phyloP scores from a whole-genome alignment of 2,113 vertebrate species.

The Etia nguti region DNA sequence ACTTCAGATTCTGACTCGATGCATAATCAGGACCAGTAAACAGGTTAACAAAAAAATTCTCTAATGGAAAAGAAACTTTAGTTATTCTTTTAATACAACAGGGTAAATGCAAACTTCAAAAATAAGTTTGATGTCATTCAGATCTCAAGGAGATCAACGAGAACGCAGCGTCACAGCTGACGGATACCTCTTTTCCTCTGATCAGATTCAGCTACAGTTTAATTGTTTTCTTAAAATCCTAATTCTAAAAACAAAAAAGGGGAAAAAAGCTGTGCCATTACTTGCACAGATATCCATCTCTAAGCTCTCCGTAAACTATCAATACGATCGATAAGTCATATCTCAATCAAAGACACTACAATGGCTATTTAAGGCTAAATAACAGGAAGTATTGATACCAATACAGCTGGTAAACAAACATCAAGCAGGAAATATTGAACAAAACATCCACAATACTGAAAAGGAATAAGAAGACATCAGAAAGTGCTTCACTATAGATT shows the following conservation, averaged over 20 bases:
- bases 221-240: not conserved
- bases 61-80: slow-evolving; percentile 22
- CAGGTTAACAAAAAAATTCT: slow-evolving; percentile 24
- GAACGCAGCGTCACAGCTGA: slow-evolving; percentile 64
- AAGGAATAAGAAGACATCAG: slow-evolving; percentile 47
- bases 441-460: slow-evolving; percentile 63
- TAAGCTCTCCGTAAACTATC: slow-evolving; percentile 63
- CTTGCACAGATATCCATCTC: slow-evolving; percentile 56
- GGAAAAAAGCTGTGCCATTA: slow-evolving; percentile 9
- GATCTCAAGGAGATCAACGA: slow-evolving; percentile 72
- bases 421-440: slow-evolving; percentile 29
- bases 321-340: slow-evolving; percentile 6
- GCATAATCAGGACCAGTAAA: slow-evolving; percentile 31
- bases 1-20: slow-evolving; percentile 25
- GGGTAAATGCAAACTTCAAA: slow-evolving; percentile 72
- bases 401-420: slow-evolving; percentile 58
- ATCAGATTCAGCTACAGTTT: slow-evolving; percentile 41
- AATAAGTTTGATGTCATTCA: slow-evolving; percentile 73
- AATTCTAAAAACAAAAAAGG: slow-evolving; percentile 15
- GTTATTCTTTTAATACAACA: slow-evolving; percentile 46
- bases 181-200: slow-evolving; percentile 44
- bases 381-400: slow-evolving; percentile 51
- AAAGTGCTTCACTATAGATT: slow-evolving; percentile 69
- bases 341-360: slow-evolving; percentile 48
- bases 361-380: slow-evolving; percentile 68